Base-by-base conservation (phyloP, 1,140 invertebrate genomes). In the Drosophila elegans region DNA sequence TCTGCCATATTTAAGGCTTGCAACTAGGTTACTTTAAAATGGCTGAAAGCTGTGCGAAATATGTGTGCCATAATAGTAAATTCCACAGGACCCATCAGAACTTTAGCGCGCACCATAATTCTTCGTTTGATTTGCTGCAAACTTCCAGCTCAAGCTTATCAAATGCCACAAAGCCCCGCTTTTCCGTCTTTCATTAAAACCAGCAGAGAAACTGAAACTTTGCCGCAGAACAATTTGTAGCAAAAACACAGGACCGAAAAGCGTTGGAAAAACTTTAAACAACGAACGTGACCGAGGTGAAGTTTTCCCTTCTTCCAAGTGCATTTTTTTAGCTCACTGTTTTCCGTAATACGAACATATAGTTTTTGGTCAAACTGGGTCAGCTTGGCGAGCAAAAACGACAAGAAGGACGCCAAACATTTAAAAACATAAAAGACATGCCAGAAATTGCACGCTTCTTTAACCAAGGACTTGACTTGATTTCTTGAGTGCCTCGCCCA, bases 271-370 rank as follows among this genome's bases (percentile, higher is more conserved):
- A 74, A 76, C 71, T 75, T 75, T 75, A 75, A 85, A 72, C 67
- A 78, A 61, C 74, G 74, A 78, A 86, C 82, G 82, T 86, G 82
- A 86, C 82, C 74, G 78, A 62, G 78, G 55, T 73, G 46, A 78
- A 80, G 69, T 81, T 79, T 86, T 78, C 69, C 60, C 60, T 49
- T 77, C 46, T 60, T 25, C 16, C 7, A 3, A 44, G 4, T 21
- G 44, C n/a, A 29, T 41, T 41, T 45, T 34, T 36, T 36, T 10
- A 5, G 21, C 6, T 3, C 7, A 32, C 29, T 4, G 2, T 55
- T 39, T 27, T 55, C 13, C 29, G 11, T 42, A 46, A 46, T 29
- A 45, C 25, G 16, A 21, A 45, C n/a, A 11, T 59, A 48, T 59
- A 48, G 29, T 68, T 51, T 52, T 61, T 29, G 52, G 72, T 48